Conservation (phyloP, 2,113 vertebrate genomes). For the Monarcha castaneiventris region DNA sequence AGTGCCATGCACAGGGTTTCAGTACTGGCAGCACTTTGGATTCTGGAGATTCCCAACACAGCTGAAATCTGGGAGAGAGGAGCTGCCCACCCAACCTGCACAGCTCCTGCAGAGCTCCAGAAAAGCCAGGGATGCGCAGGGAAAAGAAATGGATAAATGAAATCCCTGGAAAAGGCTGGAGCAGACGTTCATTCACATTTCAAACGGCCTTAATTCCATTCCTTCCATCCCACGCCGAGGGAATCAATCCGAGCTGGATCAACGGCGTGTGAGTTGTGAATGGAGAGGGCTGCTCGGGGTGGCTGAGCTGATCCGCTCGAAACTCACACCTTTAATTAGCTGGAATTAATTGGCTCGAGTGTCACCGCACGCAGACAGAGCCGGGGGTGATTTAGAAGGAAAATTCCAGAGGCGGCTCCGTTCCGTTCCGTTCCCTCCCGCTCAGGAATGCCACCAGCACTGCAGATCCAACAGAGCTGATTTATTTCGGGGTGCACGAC, state of each 20-base stretch:
- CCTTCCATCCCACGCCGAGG: neutral
- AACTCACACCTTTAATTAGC: conserved; percentile 59
- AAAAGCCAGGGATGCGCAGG: neutral
- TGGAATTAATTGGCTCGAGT: conserved; percentile 11
- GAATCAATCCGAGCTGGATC: neutral
- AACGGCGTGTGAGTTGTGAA: neutral
- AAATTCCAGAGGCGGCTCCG: neutral
- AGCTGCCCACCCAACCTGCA: neutral
- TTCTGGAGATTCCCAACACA: neutral
- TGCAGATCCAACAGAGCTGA: conserved; percentile 2
- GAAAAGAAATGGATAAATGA: neutral
- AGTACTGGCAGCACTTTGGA: rapidly evolving
- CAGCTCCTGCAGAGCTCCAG: neutral
- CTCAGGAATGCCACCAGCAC: neutral
- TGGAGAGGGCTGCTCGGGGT: neutral
- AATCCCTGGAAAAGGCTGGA: neutral
- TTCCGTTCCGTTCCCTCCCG: neutral
- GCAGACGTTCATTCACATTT: neutral
- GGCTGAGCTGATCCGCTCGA: neutral
- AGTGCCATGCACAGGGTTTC: neutral
- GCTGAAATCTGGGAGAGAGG: neutral
- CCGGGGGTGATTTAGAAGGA: neutral
- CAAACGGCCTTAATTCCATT: neutral
- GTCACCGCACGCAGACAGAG: neutral
- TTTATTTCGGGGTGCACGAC: neutral